Percentiles rank a stretch among this genome's conserved stretches.
These are phyloP conservation scores for Discoglossus pictus DNA, from an alignment of 2,797 vertebrate genomes.

Conservation along the genomic window DNA sequence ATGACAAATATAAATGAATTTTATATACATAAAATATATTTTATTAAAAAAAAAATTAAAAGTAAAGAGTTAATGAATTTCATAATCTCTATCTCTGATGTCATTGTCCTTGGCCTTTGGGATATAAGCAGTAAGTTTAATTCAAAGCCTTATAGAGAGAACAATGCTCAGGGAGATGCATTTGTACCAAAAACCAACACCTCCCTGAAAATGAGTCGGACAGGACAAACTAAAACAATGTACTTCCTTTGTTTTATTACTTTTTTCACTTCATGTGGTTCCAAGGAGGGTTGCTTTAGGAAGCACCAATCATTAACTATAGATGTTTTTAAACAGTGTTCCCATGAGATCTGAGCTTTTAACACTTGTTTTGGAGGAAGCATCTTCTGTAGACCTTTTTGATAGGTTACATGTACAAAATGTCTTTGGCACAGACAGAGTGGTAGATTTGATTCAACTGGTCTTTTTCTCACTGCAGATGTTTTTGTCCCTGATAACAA, in stretches of 20 bases:
- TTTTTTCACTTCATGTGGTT: conserved; percentile 67
- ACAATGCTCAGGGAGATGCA: conserved; percentile 59
- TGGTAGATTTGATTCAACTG: not conserved
- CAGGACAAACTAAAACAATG: conserved; percentile 70
- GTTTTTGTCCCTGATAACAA: conserved; percentile 11
- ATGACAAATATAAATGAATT: too few relatives aligned
- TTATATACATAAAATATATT: too few relatives aligned
- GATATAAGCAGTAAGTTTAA: not conserved
- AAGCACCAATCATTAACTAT: conserved; percentile 64
- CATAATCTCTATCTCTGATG: not conserved
- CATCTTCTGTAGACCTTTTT: conserved; percentile 50
- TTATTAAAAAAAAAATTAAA: too few relatives aligned
- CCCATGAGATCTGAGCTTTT: conserved; percentile 58
- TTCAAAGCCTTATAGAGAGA: conserved; percentile 19
- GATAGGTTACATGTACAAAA: conserved; percentile 49
- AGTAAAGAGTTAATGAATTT: not conserved
- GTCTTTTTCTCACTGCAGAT: conserved; percentile 1
- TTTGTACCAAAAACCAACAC: conserved; percentile 61
- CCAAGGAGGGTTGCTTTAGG: conserved; percentile 67
- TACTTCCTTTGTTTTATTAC: conserved; percentile 70
- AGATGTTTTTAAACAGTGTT: conserved; percentile 66
- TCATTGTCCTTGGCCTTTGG: conserved; percentile 38
- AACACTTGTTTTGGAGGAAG: conserved; percentile 63
- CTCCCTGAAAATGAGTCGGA: conserved; percentile 58
- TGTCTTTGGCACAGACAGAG: conserved; percentile 1